Conservation (phyloP, 1,140 invertebrate species). For the Uloborus diversus region DNA sequence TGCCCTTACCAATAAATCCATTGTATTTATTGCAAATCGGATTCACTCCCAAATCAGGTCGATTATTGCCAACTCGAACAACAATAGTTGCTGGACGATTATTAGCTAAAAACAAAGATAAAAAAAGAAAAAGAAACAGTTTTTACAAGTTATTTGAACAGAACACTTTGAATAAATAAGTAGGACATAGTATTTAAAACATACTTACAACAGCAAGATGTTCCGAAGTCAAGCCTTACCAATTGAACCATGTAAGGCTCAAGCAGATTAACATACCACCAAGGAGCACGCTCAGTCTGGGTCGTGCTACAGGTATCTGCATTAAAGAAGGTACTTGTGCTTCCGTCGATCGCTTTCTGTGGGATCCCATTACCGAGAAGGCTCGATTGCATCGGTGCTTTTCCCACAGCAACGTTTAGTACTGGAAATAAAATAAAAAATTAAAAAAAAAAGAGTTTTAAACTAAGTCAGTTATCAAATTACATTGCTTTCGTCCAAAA, state of each 20-base stretch:
- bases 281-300: constrained; percentile 79
- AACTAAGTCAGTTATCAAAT: no score
- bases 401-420: constrained; percentile 92
- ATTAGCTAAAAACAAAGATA: constrained; percentile 58
- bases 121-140: no score
- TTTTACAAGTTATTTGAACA: not conserved
- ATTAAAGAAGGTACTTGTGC: constrained; percentile 82
- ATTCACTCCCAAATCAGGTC: constrained; percentile 92
- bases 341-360: constrained; percentile 90
- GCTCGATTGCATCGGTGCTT: constrained; percentile 93
- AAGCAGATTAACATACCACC: constrained; percentile 96
- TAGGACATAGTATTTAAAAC: not conserved
- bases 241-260: constrained; percentile 96
- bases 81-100: constrained; percentile 81
- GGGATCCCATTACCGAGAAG: constrained; percentile 82
- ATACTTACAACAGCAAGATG: constrained; percentile 83
- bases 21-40: constrained; percentile 88
- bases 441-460: not conserved
- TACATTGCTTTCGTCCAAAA: no score
- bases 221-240: constrained; percentile 90
- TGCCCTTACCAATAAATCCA: constrained; percentile 60
- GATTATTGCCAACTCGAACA: constrained; percentile 91
- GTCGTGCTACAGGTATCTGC: constrained; percentile 85
- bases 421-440: constrained; percentile 72
- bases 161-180: constrained; percentile 18